These are phyloP conservation scores for Noctilio leporinus DNA, from an alignment of 2,113 vertebrate genomes.

Conservation along the genomic window DNA sequence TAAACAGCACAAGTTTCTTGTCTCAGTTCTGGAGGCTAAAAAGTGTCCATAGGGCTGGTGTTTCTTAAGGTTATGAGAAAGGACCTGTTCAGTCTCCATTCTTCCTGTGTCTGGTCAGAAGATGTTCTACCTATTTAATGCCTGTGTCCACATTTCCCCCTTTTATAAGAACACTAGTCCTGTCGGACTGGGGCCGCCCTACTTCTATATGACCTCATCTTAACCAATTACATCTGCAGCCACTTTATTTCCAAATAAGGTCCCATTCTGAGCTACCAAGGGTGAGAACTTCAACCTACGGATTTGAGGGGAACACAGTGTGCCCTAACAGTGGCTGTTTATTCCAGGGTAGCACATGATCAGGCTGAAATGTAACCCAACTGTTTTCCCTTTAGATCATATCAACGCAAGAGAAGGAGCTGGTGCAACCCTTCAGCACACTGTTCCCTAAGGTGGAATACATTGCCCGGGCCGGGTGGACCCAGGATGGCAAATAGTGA, in stretches of 20 bases:
- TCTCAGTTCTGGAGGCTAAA: neutral
- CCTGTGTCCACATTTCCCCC: neutral
- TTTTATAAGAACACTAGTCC: rapidly evolving
- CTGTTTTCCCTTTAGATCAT: constrained; percentile 81
- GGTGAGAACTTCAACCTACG: rapidly evolving
- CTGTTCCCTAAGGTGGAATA: constrained; percentile 94
- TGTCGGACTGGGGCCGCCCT: neutral
- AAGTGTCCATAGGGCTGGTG: neutral
- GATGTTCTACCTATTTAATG: rapidly evolving
- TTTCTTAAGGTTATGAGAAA: neutral
- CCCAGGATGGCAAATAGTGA: constrained; percentile 93
- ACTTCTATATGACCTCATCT: neutral
- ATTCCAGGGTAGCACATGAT: rapidly evolving
- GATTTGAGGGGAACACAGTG: rapidly evolving
- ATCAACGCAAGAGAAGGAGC: constrained; percentile 88
- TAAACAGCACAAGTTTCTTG: rapidly evolving
- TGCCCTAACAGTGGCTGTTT: too few relatives aligned
- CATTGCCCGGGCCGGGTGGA: constrained; percentile 95
- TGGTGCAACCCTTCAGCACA: constrained; percentile 86
- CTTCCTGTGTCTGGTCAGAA: neutral
- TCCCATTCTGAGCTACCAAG: neutral
- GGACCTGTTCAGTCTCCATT: neutral
- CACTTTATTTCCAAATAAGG: neutral
- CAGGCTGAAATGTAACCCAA: neutral
- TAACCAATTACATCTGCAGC: neutral